phyloP scores from a whole-genome alignment of 1,140 invertebrate species.

The Drosophila eugracilis region DNA sequence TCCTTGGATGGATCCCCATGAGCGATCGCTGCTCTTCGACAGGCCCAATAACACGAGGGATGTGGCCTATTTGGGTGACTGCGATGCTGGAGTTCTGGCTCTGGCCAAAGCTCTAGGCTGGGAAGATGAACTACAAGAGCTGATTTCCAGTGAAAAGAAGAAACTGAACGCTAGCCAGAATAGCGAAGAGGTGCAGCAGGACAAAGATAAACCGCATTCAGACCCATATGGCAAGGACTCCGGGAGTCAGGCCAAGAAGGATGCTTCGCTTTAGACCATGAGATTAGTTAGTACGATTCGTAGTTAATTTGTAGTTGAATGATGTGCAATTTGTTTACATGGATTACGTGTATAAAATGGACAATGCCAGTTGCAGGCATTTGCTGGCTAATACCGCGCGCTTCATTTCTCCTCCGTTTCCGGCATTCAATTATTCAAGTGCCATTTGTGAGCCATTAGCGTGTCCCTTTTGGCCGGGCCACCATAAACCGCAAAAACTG shows the following conservation, averaged over 20 bases:
- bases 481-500: conserved; percentile 67
- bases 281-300: conserved; percentile 17
- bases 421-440: conserved; percentile 73
- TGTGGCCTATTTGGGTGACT: conserved; percentile 94
- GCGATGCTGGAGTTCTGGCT: conserved; percentile 93
- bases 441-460: conserved; percentile 70
- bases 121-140: conserved; percentile 88
- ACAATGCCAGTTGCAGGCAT: conserved; percentile 33
- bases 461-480: conserved; percentile 42
- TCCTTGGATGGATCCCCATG: conserved; percentile 48
- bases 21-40: conserved; percentile 88
- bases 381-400: conserved; percentile 24
- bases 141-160: conserved; percentile 87
- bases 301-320: conserved; percentile 32
- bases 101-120: conserved; percentile 94
- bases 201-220: conserved; percentile 19
- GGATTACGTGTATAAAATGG: conserved; percentile 21
- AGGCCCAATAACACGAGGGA: conserved; percentile 89
- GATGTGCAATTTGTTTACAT: conserved; percentile 48
- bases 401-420: conserved; percentile 42
- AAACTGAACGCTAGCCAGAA: conserved; percentile 4
- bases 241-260: background rate
- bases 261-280: background rate
- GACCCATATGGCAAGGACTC: conserved; percentile 6
- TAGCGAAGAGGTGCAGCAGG: background rate